These are phyloP conservation scores for Synanthedon formicaeformis DNA, from an alignment of 2,888 invertebrate genomes.

Conservation along the genomic window DNA sequence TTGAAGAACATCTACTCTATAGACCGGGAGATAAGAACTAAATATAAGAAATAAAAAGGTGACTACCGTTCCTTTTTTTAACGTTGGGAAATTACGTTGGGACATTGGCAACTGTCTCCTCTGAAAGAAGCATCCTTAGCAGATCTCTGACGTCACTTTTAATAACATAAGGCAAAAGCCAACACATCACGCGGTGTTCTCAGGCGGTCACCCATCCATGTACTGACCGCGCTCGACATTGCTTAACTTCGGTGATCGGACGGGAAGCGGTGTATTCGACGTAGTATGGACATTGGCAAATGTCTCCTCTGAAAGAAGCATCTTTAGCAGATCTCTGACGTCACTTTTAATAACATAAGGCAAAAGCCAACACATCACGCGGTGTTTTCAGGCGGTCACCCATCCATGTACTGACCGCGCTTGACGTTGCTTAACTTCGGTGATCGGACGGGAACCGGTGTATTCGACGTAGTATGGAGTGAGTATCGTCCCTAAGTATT, in stretches of 20 bases:
- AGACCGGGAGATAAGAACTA: not conserved
- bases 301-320: no score
- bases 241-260: constrained; percentile 46
- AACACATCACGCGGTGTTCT: constrained; percentile 18
- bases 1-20: constrained; percentile 1
- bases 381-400: constrained; percentile 20
- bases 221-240: constrained; percentile 29
- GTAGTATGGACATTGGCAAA: no score
- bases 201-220: constrained; percentile 16
- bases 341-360: no score
- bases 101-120: no score
- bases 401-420: constrained; percentile 16
- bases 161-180: constrained; percentile 8
- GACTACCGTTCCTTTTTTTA: no score
- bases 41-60: no score
- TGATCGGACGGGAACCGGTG: constrained; percentile 45
- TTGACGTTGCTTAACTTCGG: constrained; percentile 43
- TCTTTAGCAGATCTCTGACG: no score
- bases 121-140: no score
- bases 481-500: no score
- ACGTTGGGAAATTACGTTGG: no score
- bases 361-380: constrained; percentile 17
- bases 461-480: constrained; percentile 42
- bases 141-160: no score
- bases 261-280: constrained; percentile 43